phyloP scores from a whole-genome alignment of 2,797 vertebrate species.

The Corythornis leucogaster region DNA sequence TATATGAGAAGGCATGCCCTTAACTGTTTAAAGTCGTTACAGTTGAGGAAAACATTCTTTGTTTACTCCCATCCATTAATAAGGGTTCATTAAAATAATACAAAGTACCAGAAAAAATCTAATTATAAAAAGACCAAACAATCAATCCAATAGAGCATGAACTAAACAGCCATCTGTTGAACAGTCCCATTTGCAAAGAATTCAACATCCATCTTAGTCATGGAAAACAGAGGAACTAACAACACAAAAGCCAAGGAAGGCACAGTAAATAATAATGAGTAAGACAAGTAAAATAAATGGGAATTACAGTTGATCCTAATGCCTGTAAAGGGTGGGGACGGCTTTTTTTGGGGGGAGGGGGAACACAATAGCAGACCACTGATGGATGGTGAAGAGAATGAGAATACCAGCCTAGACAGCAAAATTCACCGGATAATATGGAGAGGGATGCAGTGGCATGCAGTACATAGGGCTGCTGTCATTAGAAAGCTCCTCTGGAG shows the following conservation, averaged over 20 bases:
- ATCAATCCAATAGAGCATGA: slow-evolving; percentile 60
- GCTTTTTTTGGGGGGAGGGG: not conserved
- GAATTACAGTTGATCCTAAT: not conserved
- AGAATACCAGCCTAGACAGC: not conserved
- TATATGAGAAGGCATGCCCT: not conserved
- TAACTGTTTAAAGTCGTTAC: slow-evolving; percentile 2
- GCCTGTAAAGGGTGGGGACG: not conserved
- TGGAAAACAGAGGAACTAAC: not conserved
- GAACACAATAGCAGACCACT: rapidly evolving
- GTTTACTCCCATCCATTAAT: slow-evolving; percentile 46
- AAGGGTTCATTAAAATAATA: slow-evolving; percentile 69
- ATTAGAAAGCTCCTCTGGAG: not conserved
- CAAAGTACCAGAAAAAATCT: slow-evolving; percentile 61
- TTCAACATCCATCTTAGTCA: slow-evolving; percentile 40
- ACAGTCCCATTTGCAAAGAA: slow-evolving; percentile 24
- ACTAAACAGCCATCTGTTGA: slow-evolving; percentile 63
- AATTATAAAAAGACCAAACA: slow-evolving; percentile 56
- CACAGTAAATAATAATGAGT: not conserved
- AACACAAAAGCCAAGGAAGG: not conserved
- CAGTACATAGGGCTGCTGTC: not conserved
- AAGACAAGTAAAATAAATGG: not conserved
- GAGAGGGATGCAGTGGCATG: not conserved
- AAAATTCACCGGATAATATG: not conserved
- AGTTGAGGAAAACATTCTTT: slow-evolving; percentile 37
- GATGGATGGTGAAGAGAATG: not conserved